Percentiles rank a stretch among this genome's conserved stretches.
Evolutionary conservation across 2,888 invertebrate genomes (phyloP).

Genomic region (Ectemnius cavifrons): DNA sequence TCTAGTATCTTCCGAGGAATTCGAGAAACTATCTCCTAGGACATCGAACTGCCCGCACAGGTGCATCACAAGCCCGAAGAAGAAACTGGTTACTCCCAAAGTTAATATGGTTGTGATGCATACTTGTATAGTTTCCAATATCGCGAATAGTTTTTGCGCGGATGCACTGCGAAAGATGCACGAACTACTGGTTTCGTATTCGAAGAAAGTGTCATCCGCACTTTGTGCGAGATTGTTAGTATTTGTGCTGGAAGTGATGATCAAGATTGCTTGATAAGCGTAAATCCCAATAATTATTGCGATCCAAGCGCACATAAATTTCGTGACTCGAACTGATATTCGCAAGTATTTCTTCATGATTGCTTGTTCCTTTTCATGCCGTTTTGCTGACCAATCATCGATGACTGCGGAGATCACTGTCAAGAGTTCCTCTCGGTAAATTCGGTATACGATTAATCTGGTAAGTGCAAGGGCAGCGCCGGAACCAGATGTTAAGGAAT

Average conservation of each 20-base stretch:
- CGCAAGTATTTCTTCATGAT: slow-evolving; percentile 54
- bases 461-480: slow-evolving; percentile 54
- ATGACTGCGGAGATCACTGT: slow-evolving; percentile 48
- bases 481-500: slow-evolving; percentile 28
- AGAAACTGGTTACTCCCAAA: slow-evolving; percentile 46
- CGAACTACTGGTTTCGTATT: background rate
- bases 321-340: slow-evolving; percentile 32
- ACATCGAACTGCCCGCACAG: slow-evolving; percentile 69
- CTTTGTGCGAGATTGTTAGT: background rate
- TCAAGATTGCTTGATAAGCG: background rate
- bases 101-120: slow-evolving; percentile 17
- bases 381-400: slow-evolving; percentile 57
- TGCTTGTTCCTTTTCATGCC: slow-evolving; percentile 34
- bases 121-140: background rate
- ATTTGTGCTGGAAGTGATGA: background rate
- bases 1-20: slow-evolving; percentile 23
- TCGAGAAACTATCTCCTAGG: slow-evolving; percentile 36
- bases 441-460: slow-evolving; percentile 56
- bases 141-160: background rate
- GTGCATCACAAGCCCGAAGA: slow-evolving; percentile 66
- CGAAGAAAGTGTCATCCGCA: background rate
- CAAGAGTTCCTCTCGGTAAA: slow-evolving; percentile 54
- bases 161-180: background rate
- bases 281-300: background rate
- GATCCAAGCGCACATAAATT: slow-evolving; percentile 23